Evolutionary conservation across 23 tunicate genomes (phyloP), one percentile per base, ranked within the genome.

Genomic region (Clavelina lepadiformis): DNA sequence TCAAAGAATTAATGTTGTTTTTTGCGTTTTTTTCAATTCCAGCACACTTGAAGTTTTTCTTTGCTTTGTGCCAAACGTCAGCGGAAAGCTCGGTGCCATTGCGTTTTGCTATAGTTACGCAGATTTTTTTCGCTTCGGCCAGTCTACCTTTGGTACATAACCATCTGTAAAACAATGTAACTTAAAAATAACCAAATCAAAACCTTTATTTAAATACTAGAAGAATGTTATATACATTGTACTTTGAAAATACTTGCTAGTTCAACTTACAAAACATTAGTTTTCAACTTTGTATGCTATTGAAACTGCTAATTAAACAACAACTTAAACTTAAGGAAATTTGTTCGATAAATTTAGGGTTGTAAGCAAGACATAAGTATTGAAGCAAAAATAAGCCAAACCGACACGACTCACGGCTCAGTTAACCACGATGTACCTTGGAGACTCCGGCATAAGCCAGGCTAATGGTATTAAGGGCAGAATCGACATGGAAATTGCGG

Each of bases 151-250:
- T 32, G 23, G 27, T 65, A 35, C 24, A 71, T 21, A 56, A 37
- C 76, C 64, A 71, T 55, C 76, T 71, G 44, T 1, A 71, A 55
- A 56, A 33, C 30, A 34, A 28, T 33, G 29, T 56, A 1, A 56
- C 2, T 1, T 56, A 18, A 23, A 7, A 15, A 19, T 28, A 28
- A 5, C 24, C 22, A 6, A 5, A 56, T 26, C n/a, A n/a, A n/a
- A n/a, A n/a, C n/a, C n/a, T n/a, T n/a, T n/a, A n/a, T n/a, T n/a
- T n/a, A n/a, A n/a, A n/a, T n/a, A n/a, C n/a, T n/a, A n/a, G n/a
- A n/a, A n/a, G n/a, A n/a, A n/a, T n/a, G n/a, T n/a, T n/a, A n/a
- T n/a, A n/a, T n/a, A n/a, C n/a, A n/a, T n/a, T n/a, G n/a, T n/a
- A n/a, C n/a, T n/a, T n/a, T n/a, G n/a, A n/a, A n/a, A n/a, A n/a